These are phyloP conservation scores for Rhagonycha lutea DNA, from an alignment of 2,888 invertebrate genomes.

Conservation along the genomic window DNA sequence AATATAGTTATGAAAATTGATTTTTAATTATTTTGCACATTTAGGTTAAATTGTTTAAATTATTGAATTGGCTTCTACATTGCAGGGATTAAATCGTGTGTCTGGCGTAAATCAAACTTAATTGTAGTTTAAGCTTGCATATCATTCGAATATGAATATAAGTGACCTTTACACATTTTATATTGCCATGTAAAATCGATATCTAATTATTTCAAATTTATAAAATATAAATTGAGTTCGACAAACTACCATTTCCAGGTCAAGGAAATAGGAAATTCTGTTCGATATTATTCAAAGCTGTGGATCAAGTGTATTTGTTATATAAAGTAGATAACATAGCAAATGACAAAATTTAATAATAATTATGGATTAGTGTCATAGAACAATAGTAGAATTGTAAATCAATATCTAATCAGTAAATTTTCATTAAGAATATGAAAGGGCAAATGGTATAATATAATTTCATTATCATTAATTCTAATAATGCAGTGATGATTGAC, in stretches of 20 bases:
- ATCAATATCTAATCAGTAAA: slow-evolving; percentile 23
- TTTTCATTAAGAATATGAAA: slow-evolving; percentile 33
- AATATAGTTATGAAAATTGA: slow-evolving; percentile 10
- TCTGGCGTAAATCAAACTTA: background rate
- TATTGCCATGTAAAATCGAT: slow-evolving; percentile 12
- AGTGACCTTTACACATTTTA: background rate
- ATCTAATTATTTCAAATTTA: slow-evolving; percentile 17
- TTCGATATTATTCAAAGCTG: background rate
- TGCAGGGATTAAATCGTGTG: background rate
- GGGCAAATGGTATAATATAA: slow-evolving; percentile 31
- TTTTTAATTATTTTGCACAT: slow-evolving; percentile 7
- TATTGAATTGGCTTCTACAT: background rate
- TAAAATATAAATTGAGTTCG: slow-evolving; percentile 25
- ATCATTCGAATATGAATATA: background rate
- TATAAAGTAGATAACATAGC: background rate
- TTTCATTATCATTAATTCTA: slow-evolving; percentile 40
- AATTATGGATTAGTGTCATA: background rate
- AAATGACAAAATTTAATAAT: background rate
- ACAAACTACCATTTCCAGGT: slow-evolving; percentile 19
- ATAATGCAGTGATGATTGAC: slow-evolving; percentile 36
- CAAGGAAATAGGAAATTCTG: slow-evolving; percentile 3
- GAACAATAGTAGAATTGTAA: background rate
- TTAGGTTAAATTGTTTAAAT: background rate
- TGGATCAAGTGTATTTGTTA: background rate
- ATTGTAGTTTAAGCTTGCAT: background rate